Evolutionary conservation across 2,113 vertebrate genomes (phyloP).

Genomic region (Cromileptes altivelis): DNA sequence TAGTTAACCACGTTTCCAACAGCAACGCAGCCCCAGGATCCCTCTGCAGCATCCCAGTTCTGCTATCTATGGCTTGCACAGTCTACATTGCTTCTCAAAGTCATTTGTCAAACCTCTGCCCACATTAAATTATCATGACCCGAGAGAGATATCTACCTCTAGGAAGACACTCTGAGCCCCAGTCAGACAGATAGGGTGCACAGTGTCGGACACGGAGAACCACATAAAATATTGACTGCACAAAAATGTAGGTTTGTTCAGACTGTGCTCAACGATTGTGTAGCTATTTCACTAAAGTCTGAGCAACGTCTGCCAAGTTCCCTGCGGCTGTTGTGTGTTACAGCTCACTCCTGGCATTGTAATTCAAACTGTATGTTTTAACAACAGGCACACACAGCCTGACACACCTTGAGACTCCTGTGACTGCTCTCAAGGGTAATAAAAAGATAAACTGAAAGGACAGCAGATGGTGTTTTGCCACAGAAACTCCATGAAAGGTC

Average conservation of each 20-base stretch:
- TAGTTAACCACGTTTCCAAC: conserved; percentile 71
- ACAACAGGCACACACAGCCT: conserved; percentile 25
- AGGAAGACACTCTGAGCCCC: conserved; percentile 45
- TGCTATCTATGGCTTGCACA: conserved; percentile 53
- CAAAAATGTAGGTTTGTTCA: conserved; percentile 52
- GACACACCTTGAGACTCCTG: conserved; percentile 35
- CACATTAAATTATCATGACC: conserved; percentile 80
- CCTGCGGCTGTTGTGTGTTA: conserved; percentile 35
- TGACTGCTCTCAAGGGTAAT: conserved; percentile 51
- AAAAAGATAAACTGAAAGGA: conserved; percentile 53
- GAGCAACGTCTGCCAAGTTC: conserved; percentile 38
- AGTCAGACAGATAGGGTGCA: conserved; percentile 49
- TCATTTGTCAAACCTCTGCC: conserved; percentile 79
- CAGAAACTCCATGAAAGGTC: conserved; percentile 34
- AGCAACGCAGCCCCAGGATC: conserved; percentile 55
- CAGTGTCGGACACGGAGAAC: conserved; percentile 34
- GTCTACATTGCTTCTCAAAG: conserved; percentile 59
- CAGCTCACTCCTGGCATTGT: conserved; percentile 36
- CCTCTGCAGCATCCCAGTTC: conserved; percentile 46
- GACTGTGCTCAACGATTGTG: conserved; percentile 39
- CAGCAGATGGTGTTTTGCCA: conserved; percentile 52
- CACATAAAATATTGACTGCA: conserved; percentile 66
- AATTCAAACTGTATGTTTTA: conserved; percentile 58
- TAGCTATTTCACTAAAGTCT: conserved; percentile 42
- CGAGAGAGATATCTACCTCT: conserved; percentile 62